Percentiles rank a stretch among this genome's conserved stretches.
These are phyloP conservation scores for Heterodera carotae DNA, from an alignment of 1,140 invertebrate species.

Conservation along the genomic window DNA sequence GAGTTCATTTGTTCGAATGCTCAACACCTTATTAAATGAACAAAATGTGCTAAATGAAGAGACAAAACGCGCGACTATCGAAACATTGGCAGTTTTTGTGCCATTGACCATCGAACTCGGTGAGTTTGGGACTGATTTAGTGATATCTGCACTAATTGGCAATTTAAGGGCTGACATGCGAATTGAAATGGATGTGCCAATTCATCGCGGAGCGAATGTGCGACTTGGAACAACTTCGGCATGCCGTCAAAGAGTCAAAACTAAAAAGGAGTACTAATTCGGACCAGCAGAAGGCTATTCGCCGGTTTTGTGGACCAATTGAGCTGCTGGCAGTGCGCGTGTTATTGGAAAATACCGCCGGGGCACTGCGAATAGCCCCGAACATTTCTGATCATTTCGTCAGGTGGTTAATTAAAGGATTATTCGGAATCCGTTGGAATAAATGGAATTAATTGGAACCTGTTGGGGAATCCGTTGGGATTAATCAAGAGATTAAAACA, in stretches of 20 bases:
- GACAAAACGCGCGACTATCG: neutral
- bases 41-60: conserved; percentile 1
- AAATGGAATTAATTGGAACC: too few relatives aligned
- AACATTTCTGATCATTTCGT: conserved; percentile 1
- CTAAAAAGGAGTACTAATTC: neutral
- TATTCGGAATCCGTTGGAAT: too few relatives aligned
- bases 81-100: conserved; percentile 11
- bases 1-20: conserved; percentile 20
- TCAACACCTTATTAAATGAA: neutral
- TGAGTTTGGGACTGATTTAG: neutral
- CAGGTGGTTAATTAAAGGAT: conserved; percentile 12
- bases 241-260: neutral
- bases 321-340: neutral
- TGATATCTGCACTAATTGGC: neutral
- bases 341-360: conserved; percentile 17
- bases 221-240: conserved; percentile 2
- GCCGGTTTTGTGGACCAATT: conserved; percentile 6
- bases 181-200: conserved; percentile 4
- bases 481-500: neutral
- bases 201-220: conserved; percentile 14
- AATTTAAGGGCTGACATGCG: neutral
- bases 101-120: conserved; percentile 17
- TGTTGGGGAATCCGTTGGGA: too few relatives aligned
- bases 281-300: neutral
- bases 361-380: conserved; percentile 15